Base-by-base conservation (phyloP, 2,888 invertebrate species). In the Diarsia dahlii region DNA sequence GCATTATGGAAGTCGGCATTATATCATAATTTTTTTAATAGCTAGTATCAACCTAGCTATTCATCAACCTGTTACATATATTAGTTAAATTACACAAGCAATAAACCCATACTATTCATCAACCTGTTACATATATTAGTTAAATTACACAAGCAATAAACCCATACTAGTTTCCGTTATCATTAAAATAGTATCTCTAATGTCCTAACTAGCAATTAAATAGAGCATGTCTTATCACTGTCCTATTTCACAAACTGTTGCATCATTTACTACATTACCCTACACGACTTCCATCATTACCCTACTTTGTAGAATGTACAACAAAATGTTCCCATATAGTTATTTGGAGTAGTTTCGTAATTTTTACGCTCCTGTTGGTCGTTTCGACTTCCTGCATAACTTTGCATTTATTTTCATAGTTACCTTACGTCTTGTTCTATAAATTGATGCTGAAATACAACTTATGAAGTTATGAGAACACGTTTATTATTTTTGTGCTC, bases 331-430 rank as follows among this genome's bases (percentile, higher is more conserved):
- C 34, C 71, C 79, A 71, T 81, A 71, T 65, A 73, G 13, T 56
- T 71, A 69, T 83, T 76, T 80, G 74, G 64, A 76, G 54, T 50
- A 63, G 64, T 86, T 85, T 81, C 79, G 71, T 87, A 79, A 79
- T 80, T 67, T 86, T 80, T 76, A 78, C 72, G 75, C 80, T 77
- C 64, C 68, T 68, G 39, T n/a, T 54, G 78, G n/a, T n/a, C 39
- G 54, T 75, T 78, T 58, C n/a, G 39, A 77, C 86, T 88, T 88
- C 84, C 84, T 80, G 74, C 76, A 80, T 81, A 82, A 75, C 67
- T 87, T 82, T 80, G 71, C 71, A 78, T 85, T 48, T 66, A 81
- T 70, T 75, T 78, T 73, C 52, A 72, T 71, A 71, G 45, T 71
- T 65, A 50, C 34, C 6, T 39, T n/a, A n/a, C 3, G 8, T 23